A percentile compares a stretch with the other conserved stretches of the same genome.
Evolutionary conservation across 1,140 invertebrate species (phyloP).

Genomic region (Cyrtorhinus lividipennis): DNA sequence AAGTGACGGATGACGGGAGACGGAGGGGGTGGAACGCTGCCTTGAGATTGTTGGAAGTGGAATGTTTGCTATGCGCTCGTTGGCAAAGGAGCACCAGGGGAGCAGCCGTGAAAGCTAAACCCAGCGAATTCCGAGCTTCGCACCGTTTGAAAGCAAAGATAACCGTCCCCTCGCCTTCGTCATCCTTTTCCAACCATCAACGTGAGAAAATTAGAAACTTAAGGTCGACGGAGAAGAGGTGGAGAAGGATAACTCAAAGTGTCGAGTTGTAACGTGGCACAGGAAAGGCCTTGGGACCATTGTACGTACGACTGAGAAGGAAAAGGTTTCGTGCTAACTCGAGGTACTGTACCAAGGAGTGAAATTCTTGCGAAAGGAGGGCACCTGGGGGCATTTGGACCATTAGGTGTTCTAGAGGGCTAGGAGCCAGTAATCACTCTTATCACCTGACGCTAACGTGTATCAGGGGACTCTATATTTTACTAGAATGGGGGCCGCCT

Average conservation of each 20-base stretch:
- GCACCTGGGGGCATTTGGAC: neutral
- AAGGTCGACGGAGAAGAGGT: neutral
- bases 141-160: slow-evolving; percentile 1
- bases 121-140: neutral
- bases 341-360: neutral
- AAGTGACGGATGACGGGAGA: neutral
- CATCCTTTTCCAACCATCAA: neutral
- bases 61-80: neutral
- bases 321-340: neutral
- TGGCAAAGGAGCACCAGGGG: neutral
- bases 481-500: neutral
- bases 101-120: neutral
- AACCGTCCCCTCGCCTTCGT: neutral
- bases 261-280: neutral
- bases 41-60: neutral
- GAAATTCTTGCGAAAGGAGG: neutral
- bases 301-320: too few relatives aligned
- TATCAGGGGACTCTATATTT: slow-evolving; percentile 5
- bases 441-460: slow-evolving; percentile 6
- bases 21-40: neutral
- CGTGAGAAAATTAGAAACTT: slow-evolving; percentile 2
- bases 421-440: neutral
- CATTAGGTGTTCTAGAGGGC: neutral
- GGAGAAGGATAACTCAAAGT: neutral
- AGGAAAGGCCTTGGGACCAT: neutral